Evolutionary conservation across 2,888 invertebrate genomes (phyloP).

Genomic region (Caenorhabditis panamensis): DNA sequence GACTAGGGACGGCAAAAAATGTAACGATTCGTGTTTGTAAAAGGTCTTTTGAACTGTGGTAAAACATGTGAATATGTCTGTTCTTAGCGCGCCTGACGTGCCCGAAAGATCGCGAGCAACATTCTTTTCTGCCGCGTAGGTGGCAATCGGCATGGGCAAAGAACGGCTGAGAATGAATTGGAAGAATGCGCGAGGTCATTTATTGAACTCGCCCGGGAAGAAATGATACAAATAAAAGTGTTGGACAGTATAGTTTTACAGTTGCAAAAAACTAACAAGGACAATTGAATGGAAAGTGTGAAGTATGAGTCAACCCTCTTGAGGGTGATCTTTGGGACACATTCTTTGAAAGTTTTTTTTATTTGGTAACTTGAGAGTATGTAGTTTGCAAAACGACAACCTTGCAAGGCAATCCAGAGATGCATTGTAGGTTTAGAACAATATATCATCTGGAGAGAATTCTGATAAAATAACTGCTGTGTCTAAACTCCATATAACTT

Average conservation of each 20-base stretch:
- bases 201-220: constrained; percentile 22
- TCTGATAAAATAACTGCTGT: too few relatives aligned
- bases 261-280: background rate
- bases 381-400: background rate
- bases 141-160: constrained; percentile 40
- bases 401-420: too few relatives aligned
- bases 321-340: background rate
- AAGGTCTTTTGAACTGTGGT: constrained; percentile 59
- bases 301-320: background rate
- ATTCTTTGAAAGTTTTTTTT: background rate
- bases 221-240: constrained; percentile 16
- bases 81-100: constrained; percentile 50
- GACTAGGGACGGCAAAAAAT: constrained; percentile 15
- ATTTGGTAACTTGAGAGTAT: background rate
- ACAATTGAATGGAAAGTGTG: background rate
- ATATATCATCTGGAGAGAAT: too few relatives aligned
- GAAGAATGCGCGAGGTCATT: constrained; percentile 31
- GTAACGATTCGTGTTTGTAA: constrained; percentile 45
- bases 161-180: constrained; percentile 18
- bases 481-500: too few relatives aligned
- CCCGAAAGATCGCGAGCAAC: constrained; percentile 45
- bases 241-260: constrained; percentile 9
- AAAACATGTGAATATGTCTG: constrained; percentile 58
- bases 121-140: constrained; percentile 29
- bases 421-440: too few relatives aligned